Conservation (phyloP, 1,140 invertebrate genomes). For the Brachystomella parvula region DNA sequence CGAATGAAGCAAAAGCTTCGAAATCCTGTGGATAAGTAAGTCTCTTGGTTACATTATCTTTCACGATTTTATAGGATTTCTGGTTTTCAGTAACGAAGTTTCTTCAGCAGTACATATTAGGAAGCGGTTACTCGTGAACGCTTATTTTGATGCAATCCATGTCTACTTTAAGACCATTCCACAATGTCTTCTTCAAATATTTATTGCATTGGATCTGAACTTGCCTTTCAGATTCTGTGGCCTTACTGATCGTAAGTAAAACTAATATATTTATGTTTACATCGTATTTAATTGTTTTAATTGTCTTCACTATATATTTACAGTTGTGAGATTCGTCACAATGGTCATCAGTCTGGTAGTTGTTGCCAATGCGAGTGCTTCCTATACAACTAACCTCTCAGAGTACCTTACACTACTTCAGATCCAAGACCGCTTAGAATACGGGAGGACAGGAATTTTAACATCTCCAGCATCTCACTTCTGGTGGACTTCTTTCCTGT, state of each 20-base stretch:
- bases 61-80: not conserved
- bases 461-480: not conserved
- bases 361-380: not conserved
- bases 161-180: slow-evolving; percentile 9
- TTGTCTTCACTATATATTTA: not conserved
- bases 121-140: not conserved
- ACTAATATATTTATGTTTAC: not conserved
- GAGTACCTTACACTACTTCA: not conserved
- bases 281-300: not conserved
- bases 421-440: not conserved
- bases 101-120: not conserved
- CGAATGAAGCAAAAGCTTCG: not conserved
- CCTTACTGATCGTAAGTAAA: slow-evolving; percentile 2
- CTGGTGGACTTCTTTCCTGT: slow-evolving; percentile 4
- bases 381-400: not conserved
- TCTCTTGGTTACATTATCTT: not conserved
- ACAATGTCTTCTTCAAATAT: slow-evolving; percentile 10
- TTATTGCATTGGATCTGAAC: not conserved
- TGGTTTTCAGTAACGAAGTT: slow-evolving; percentile 1
- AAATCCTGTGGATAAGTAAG: not conserved
- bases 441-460: not conserved
- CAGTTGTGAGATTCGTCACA: not conserved
- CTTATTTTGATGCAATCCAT: slow-evolving; percentile 10
- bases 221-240: slow-evolving; percentile 8
- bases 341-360: not conserved